These are phyloP conservation scores for Alosa sapidissima DNA, from an alignment of 2,797 vertebrate species.

Conservation along the genomic window DNA sequence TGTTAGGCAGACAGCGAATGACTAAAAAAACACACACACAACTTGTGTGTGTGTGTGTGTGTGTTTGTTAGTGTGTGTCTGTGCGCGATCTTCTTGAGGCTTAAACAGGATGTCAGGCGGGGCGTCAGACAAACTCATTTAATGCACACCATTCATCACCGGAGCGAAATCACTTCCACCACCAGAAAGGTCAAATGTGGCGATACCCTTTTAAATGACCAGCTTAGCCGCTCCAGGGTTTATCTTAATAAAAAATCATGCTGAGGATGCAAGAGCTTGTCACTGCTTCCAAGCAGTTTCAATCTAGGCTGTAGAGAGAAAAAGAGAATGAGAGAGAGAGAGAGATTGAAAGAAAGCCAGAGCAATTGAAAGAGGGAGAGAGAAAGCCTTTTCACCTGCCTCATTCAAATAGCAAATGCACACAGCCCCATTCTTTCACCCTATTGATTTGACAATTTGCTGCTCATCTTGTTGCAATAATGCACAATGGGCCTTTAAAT, in stretches of 20 bases:
- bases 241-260: constrained; percentile 50
- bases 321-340: neutral
- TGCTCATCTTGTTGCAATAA: constrained; percentile 32
- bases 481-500: constrained; percentile 29
- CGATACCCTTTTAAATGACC: constrained; percentile 42
- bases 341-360: neutral
- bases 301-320: neutral
- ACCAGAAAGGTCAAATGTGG: constrained; percentile 39
- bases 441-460: constrained; percentile 39
- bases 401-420: constrained; percentile 28
- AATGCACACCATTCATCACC: constrained; percentile 36
- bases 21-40: no score
- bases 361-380: neutral
- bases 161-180: constrained; percentile 30
- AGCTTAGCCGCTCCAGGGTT: constrained; percentile 34
- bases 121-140: constrained; percentile 54
- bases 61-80: neutral
- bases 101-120: constrained; percentile 37
- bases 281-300: constrained; percentile 28
- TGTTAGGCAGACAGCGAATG: neutral
- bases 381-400: neutral
- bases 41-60: neutral
- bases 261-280: constrained; percentile 25
- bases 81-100: constrained; percentile 17
- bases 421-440: constrained; percentile 25